Percentiles rank a stretch among this genome's conserved stretches.
Evolutionary conservation across 1,140 invertebrate genomes (phyloP).

Genomic region (Tetraneura akinire): DNA sequence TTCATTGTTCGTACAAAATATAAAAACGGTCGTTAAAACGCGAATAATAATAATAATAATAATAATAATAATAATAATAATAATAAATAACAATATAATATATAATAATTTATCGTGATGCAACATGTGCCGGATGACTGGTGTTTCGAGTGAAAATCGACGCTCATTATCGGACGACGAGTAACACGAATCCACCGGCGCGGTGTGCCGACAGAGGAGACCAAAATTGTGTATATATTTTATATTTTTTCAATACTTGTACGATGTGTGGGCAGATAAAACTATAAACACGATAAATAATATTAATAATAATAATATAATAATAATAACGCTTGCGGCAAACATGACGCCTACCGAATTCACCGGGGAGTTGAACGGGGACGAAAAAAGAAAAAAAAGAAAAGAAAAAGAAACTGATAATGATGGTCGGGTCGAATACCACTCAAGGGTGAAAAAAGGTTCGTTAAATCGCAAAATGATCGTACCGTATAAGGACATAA

Average conservation of each 20-base stretch:
- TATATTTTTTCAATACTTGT: slow-evolving; percentile 30
- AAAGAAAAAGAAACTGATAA: neutral
- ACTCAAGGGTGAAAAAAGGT: slow-evolving; percentile 21
- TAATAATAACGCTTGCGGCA: slow-evolving; percentile 28
- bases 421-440: slow-evolving; percentile 36
- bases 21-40: too few relatives aligned
- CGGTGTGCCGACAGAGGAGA: neutral
- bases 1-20: too few relatives aligned
- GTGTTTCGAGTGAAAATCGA: slow-evolving; percentile 32
- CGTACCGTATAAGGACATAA: neutral
- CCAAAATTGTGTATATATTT: slow-evolving; percentile 27
- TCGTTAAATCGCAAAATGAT: slow-evolving; percentile 25
- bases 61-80: too few relatives aligned
- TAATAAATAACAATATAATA: too few relatives aligned
- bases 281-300: slow-evolving; percentile 50
- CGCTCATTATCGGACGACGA: slow-evolving; percentile 15
- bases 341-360: slow-evolving; percentile 40
- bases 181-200: slow-evolving; percentile 30
- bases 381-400: neutral
- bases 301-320: slow-evolving; percentile 31
- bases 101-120: too few relatives aligned
- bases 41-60: too few relatives aligned
- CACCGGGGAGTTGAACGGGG: neutral
- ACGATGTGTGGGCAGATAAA: slow-evolving; percentile 39
- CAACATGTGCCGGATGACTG: too few relatives aligned